Evolutionary conservation across 2,888 invertebrate genomes (phyloP).

Genomic region (Catonia carolina): DNA sequence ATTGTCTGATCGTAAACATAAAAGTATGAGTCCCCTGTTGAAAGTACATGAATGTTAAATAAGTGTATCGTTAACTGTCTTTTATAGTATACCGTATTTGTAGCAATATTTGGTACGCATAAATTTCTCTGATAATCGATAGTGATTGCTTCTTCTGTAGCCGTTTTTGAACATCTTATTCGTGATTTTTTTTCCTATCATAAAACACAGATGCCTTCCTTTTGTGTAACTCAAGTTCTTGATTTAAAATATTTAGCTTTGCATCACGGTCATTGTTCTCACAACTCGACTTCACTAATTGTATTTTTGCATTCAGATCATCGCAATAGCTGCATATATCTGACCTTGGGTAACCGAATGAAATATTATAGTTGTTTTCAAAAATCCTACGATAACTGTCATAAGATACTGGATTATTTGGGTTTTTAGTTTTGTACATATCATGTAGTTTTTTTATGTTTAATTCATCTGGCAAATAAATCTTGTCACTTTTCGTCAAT

Average conservation of each 20-base stretch:
- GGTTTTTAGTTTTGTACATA: slow-evolving; percentile 7
- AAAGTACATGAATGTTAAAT: slow-evolving; percentile 14
- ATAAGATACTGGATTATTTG: slow-evolving; percentile 14
- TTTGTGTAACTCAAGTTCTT: neutral
- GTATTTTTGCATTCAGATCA: slow-evolving; percentile 2
- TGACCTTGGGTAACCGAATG: slow-evolving; percentile 9
- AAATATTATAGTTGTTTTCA: slow-evolving; percentile 11
- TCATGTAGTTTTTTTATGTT: slow-evolving; percentile 13
- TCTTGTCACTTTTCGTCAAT: slow-evolving; percentile 1
- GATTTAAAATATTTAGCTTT: slow-evolving; percentile 1
- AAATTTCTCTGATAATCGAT: slow-evolving; percentile 9
- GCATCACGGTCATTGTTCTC: neutral
- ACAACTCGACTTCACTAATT: neutral
- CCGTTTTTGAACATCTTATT: too few species aligned
- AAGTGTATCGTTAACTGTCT: slow-evolving; percentile 2
- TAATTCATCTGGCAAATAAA: slow-evolving; percentile 7
- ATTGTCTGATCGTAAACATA: slow-evolving; percentile 9
- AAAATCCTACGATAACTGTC: slow-evolving; percentile 4
- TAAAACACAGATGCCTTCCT: slow-evolving; percentile 4
- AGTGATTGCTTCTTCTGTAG: slow-evolving; percentile 12
- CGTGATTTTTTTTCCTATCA: slow-evolving; percentile 1
- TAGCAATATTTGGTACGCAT: neutral
- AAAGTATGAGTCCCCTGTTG: neutral
- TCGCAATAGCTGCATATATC: slow-evolving; percentile 5
- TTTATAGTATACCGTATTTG: neutral